Base-by-base conservation (phyloP, 2,888 invertebrate species). In the Saturnia pavonia region DNA sequence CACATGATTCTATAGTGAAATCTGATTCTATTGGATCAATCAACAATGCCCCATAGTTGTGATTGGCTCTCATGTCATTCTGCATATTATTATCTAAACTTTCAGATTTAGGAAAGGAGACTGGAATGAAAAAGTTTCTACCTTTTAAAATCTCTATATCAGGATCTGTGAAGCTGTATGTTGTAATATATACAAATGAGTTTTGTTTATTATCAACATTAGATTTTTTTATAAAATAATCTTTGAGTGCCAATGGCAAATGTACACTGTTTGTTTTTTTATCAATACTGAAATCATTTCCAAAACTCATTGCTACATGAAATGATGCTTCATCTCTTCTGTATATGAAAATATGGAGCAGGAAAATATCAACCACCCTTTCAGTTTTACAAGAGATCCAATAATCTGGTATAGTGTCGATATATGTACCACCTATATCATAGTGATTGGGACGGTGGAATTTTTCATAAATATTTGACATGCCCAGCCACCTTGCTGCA, bases 361-460 rank as follows among this genome's bases (percentile, higher is more conserved):
- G 84, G 72, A 83, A 90, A 45, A 88, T 80, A 65, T 80, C 80
- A 22, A 83, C 82, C 0, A 88, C 80, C 76, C 83, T 84, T 74
- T 92, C 91, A 0, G 87, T 87, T 78, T 85, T 88, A 74, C 73
- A 90, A 12, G 86, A 80, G 71, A 93, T 91, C 88, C 91, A 90
- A 73, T 82, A 90, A 72, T 92, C 91, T 0, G 87, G 82, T 0
- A 87, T 79, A 65, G 90, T 86, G 40, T 86, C 79, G 43, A 85
- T 83, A 71, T 90, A 89, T 0, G 93, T 90, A 42, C 92, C 91
- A 16, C 94, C 94, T 34, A 93, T 84, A 68, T 92, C 91, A 71
- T 92, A 92, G 25, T 87, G 83, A 74, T 89, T 88, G 0, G 89
- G 88, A 8, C 92, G 80, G 70, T 90, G 81, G 6, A 91, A 81